phyloP scores from a whole-genome alignment of 2,888 invertebrate species.

The Leptopilina drosophilae region DNA sequence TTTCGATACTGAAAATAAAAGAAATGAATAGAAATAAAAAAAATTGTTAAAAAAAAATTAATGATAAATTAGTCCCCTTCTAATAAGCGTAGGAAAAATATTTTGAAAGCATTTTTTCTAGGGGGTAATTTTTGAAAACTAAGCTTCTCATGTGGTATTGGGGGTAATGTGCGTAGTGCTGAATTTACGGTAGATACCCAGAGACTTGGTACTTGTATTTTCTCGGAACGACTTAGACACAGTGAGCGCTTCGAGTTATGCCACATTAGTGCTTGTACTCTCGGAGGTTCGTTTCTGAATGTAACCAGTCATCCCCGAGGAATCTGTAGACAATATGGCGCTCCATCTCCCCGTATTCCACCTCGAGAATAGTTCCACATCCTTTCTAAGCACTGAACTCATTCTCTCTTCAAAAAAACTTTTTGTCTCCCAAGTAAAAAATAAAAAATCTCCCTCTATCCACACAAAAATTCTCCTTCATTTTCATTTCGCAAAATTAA shows the following conservation, averaged over 20 bases:
- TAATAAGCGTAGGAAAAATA: background rate
- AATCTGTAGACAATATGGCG: conserved; percentile 75
- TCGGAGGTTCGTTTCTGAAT: conserved; percentile 65
- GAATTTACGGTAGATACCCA: conserved; percentile 36
- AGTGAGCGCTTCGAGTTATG: conserved; percentile 68
- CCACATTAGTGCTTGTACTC: conserved; percentile 65
- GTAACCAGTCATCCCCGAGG: conserved; percentile 74
- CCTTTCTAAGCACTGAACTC: conserved; percentile 62
- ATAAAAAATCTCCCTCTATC: conserved; percentile 1
- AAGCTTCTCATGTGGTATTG: conserved; percentile 15
- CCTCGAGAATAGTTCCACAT: conserved; percentile 53
- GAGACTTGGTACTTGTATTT: conserved; percentile 60
- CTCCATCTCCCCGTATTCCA: conserved; percentile 57
- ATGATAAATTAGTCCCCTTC: no score
- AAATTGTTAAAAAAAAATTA: no score
- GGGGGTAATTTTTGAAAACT: background rate
- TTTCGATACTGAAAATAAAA: no score
- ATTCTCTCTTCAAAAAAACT: conserved; percentile 54
- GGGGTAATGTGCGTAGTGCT: conserved; percentile 10
- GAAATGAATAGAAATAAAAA: no score
- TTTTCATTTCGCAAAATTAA: background rate
- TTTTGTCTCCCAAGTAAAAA: background rate
- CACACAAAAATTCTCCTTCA: conserved; percentile 11
- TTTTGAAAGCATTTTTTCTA: background rate
- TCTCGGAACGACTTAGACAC: conserved; percentile 68